A percentile compares a stretch with the other conserved stretches of the same genome.
Evolutionary conservation across 2,797 vertebrate species (phyloP).

Genomic region (Naso thynnoides): DNA sequence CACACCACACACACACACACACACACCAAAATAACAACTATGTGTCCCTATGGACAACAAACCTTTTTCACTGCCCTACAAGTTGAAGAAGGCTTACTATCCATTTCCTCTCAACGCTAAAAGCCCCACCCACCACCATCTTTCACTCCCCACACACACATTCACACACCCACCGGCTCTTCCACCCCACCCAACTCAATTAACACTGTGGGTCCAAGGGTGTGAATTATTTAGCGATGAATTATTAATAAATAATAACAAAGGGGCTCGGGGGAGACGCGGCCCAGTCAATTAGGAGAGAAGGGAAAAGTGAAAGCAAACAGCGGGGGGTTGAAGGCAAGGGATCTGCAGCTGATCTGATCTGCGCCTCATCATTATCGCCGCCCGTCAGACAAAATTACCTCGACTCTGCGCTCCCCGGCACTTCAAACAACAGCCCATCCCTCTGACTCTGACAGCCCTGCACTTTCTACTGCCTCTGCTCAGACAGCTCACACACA

Average conservation of each 20-base stretch:
- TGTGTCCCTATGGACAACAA: slow-evolving; percentile 18
- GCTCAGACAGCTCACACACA: slow-evolving; percentile 29
- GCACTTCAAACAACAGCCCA: slow-evolving; percentile 93
- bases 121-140: neutral
- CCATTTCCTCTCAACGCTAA: slow-evolving; percentile 41
- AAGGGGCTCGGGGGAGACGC: slow-evolving; percentile 90
- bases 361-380: slow-evolving; percentile 93
- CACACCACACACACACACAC: neutral
- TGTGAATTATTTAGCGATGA: slow-evolving; percentile 98
- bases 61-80: slow-evolving; percentile 2
- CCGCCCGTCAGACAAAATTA: slow-evolving; percentile 94
- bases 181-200: slow-evolving; percentile 89
- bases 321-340: slow-evolving; percentile 87
- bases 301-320: slow-evolving; percentile 90
- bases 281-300: slow-evolving; percentile 94
- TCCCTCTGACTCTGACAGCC: slow-evolving; percentile 86
- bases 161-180: slow-evolving; percentile 57
- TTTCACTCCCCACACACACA: slow-evolving; percentile 16
- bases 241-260: slow-evolving; percentile 99
- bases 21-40: neutral
- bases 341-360: slow-evolving; percentile 89
- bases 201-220: slow-evolving; percentile 89
- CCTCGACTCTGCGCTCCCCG: slow-evolving; percentile 79
- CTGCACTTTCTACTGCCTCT: slow-evolving; percentile 78
- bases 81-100: slow-evolving; percentile 31